A percentile compares a stretch with the other conserved stretches of the same genome.
Conservation (phyloP, 2,797 vertebrate species). For the Sylvia borin region DNA sequence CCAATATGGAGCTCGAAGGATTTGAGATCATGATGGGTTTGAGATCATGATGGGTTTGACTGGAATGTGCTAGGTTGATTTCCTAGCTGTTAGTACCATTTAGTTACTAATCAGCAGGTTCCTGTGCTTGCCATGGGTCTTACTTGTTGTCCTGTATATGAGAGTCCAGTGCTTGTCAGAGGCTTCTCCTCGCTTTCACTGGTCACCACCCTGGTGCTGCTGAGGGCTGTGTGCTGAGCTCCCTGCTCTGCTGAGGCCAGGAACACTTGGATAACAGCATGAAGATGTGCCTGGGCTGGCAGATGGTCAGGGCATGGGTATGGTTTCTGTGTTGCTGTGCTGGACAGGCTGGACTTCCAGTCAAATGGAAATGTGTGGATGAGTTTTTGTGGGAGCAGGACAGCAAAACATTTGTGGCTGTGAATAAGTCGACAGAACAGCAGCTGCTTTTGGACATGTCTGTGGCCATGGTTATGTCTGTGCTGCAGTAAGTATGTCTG, state of each 20-base stretch:
- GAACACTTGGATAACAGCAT: neutral
- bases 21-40: neutral
- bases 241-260: neutral
- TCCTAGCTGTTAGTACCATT: neutral
- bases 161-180: neutral
- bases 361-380: neutral
- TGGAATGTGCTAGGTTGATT: neutral
- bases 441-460: rapidly evolving
- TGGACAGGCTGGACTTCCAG: neutral
- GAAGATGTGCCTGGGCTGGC: neutral
- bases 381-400: neutral
- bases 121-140: neutral
- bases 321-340: neutral
- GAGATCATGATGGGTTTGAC: neutral
- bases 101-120: neutral
- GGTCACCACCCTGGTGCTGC: neutral
- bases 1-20: rapidly evolving
- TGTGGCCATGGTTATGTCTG: neutral
- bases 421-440: neutral
- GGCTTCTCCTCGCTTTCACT: rapidly evolving
- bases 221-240: neutral
- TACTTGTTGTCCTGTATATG: neutral
- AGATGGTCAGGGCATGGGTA: rapidly evolving
- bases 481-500: neutral
- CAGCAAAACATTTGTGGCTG: rapidly evolving